Conservation (phyloP, 2,888 invertebrate species). For the Lampropteryx suffumata region DNA sequence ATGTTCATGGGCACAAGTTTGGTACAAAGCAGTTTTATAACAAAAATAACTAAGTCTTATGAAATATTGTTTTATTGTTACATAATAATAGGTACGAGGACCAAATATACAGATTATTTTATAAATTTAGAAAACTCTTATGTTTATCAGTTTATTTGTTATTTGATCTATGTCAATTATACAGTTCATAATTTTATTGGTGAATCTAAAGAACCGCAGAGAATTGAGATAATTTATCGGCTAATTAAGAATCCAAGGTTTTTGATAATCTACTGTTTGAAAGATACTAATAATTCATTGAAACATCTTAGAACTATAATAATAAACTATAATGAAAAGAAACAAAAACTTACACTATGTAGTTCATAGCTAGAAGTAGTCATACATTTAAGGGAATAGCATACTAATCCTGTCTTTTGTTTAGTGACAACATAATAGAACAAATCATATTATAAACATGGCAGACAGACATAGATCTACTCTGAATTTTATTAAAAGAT, state of each 20-base stretch:
- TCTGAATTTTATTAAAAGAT: constrained; percentile 7
- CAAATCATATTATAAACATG: not conserved
- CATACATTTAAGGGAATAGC: constrained; percentile 17
- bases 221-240: constrained; percentile 11
- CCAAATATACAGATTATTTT: constrained; percentile 58
- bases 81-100: constrained; percentile 44
- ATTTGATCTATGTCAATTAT: constrained; percentile 24
- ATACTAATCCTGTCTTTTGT: constrained; percentile 24
- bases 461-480: not conserved
- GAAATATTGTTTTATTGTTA: constrained; percentile 44
- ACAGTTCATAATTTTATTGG: constrained; percentile 28
- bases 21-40: not conserved
- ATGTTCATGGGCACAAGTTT: no score
- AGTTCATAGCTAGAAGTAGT: not conserved
- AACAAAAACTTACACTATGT: constrained; percentile 6
- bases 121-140: constrained; percentile 53
- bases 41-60: constrained; percentile 20
- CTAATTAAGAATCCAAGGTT: constrained; percentile 8
- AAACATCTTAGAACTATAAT: constrained; percentile 16
- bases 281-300: constrained; percentile 11
- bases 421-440: constrained; percentile 12
- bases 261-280: constrained; percentile 1
- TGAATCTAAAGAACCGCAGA: constrained; percentile 21
- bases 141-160: constrained; percentile 27
- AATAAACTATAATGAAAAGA: constrained; percentile 17